These are phyloP conservation scores for Tachina grossa DNA, from an alignment of 2,888 invertebrate species.

Conservation along the genomic window DNA sequence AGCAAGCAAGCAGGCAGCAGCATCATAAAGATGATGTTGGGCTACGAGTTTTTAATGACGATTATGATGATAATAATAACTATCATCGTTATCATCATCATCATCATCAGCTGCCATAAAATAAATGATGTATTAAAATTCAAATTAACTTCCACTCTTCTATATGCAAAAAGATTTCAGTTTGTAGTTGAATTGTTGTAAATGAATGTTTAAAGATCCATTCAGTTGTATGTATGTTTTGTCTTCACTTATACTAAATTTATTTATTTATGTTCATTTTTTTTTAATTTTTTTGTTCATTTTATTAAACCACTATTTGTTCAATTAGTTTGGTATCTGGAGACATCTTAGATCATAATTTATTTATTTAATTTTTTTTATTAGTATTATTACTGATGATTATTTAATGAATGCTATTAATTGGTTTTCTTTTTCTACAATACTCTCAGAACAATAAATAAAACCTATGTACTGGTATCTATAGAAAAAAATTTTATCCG, in stretches of 20 bases:
- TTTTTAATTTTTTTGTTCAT: not conserved
- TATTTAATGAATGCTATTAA: constrained; percentile 40
- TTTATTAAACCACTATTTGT: constrained; percentile 57
- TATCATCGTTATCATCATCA: constrained; percentile 20
- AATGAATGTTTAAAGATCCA: constrained; percentile 44
- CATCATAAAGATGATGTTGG: constrained; percentile 35
- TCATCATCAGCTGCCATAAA: constrained; percentile 55
- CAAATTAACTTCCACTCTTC: constrained; percentile 63
- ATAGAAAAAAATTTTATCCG: not conserved
- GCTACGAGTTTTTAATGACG: not conserved
- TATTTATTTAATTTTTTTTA: constrained; percentile 44
- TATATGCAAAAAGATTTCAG: constrained; percentile 27
- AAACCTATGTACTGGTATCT: not conserved
- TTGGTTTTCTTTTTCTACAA: constrained; percentile 6
- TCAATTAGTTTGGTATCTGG: constrained; percentile 62
- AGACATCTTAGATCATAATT: constrained; percentile 57
- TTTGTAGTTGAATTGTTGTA: constrained; percentile 40
- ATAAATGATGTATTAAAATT: constrained; percentile 69
- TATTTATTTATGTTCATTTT: constrained; percentile 25
- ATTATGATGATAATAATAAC: too few species aligned
- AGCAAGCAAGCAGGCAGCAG: not conserved
- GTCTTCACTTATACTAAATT: constrained; percentile 11
- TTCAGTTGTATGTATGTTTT: constrained; percentile 36
- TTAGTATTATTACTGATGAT: constrained; percentile 35
- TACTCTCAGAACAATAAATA: not conserved